Evolutionary conservation across 2,797 vertebrate genomes (phyloP).

Genomic region (Natrix natrix): DNA sequence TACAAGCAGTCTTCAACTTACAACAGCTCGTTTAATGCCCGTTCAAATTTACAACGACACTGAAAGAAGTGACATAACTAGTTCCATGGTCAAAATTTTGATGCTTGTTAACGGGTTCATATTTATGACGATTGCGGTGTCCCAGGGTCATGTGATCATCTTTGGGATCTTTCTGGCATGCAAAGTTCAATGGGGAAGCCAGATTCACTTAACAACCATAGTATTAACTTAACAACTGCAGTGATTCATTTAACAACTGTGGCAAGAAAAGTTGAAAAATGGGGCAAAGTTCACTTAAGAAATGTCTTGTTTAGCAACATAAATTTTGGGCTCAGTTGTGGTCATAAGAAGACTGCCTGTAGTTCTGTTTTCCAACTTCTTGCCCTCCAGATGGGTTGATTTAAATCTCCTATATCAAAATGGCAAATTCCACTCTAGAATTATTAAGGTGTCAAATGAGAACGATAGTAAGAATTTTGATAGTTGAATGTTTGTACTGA

Average conservation of each 20-base stretch:
- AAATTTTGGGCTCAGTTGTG: not conserved
- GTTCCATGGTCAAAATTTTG: not conserved
- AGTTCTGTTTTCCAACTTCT: not conserved
- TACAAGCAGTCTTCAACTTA: not conserved
- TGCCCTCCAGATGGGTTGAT: not conserved
- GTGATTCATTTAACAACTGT: not conserved
- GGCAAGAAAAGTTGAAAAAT: not conserved
- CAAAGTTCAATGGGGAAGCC: not conserved
- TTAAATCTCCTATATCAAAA: not conserved
- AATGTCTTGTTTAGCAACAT: not conserved
- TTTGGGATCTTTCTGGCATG: not conserved
- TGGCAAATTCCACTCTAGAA: conserved; percentile 21
- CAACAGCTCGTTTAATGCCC: not conserved
- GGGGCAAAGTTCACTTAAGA: not conserved
- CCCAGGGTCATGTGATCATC: not conserved
- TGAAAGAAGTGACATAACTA: not conserved
- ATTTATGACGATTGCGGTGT: not conserved
- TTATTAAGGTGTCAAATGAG: conserved; percentile 28
- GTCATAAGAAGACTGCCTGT: not conserved
- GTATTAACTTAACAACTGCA: not conserved
- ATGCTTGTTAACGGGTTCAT: not conserved
- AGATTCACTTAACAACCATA: not conserved
- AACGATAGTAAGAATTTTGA: not conserved
- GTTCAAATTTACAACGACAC: not conserved
- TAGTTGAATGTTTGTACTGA: not conserved